Evolutionary conservation across 2,888 invertebrate genomes (phyloP).

Genomic region (Plutella xylostella): DNA sequence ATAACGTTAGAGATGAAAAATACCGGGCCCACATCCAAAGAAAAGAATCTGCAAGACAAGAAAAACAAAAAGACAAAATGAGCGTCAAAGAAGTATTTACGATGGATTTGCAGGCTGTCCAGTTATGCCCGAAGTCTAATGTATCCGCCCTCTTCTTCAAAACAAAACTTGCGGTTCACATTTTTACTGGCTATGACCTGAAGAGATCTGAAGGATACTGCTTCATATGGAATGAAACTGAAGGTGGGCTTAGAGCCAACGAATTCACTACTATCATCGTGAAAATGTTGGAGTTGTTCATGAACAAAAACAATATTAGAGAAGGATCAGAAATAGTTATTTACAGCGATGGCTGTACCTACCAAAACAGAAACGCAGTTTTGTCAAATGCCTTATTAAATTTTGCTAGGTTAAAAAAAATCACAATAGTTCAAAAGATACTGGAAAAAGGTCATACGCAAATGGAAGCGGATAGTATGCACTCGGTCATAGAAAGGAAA

Average conservation of each 20-base stretch:
- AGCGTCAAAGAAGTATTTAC: not conserved
- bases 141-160: not conserved
- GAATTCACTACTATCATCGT: conserved; percentile 17
- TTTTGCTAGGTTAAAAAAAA: not conserved
- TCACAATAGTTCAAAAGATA: not conserved
- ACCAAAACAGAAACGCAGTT: conserved; percentile 14
- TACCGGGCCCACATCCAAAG: not conserved
- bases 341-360: conserved; percentile 14
- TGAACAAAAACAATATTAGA: conserved; percentile 6
- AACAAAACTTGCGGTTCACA: not conserved
- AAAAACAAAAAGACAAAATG: not conserved
- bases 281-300: conserved; percentile 10
- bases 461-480: conserved; percentile 9
- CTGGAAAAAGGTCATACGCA: conserved; percentile 15
- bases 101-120: conserved; percentile 1
- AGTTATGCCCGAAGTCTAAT: not conserved
- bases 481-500: conserved; percentile 10
- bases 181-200: not conserved
- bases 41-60: not conserved
- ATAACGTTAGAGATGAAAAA: not conserved
- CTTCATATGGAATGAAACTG: conserved; percentile 15
- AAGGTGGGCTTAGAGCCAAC: conserved; percentile 17
- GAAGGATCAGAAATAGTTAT: not conserved
- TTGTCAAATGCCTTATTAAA: not conserved
- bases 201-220: not conserved